phyloP scores from a whole-genome alignment of 2,113 vertebrate genomes.

The Tricholaema leucomelas region DNA sequence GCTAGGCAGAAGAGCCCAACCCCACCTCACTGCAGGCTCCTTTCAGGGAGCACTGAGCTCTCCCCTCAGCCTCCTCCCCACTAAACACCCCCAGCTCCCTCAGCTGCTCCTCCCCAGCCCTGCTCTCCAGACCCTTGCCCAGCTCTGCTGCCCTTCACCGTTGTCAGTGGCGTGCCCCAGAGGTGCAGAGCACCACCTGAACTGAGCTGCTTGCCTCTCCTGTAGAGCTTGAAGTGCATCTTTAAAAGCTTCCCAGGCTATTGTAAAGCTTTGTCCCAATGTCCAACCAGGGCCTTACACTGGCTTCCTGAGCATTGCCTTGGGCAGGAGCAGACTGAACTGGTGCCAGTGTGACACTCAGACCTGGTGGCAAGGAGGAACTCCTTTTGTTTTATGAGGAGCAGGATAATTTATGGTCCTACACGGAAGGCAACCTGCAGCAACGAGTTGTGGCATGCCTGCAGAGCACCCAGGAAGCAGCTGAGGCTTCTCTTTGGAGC shows the following conservation, averaged over 20 bases:
- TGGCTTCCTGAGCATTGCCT: not conserved
- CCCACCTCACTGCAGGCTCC: too few relatives aligned
- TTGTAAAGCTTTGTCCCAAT: not conserved
- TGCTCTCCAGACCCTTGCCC: too few relatives aligned
- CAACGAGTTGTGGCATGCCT: not conserved
- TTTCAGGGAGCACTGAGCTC: too few relatives aligned
- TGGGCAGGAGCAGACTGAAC: not conserved
- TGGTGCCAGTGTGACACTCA: not conserved
- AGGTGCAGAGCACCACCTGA: not conserved
- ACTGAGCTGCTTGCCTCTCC: not conserved
- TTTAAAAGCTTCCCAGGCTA: not conserved
- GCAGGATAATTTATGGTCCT: not conserved
- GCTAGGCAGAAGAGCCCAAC: too few relatives aligned
- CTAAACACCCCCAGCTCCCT: too few relatives aligned
- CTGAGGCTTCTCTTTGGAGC: not conserved
- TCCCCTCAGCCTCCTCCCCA: too few relatives aligned
- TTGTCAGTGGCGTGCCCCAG: not conserved
- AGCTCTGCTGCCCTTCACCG: too few relatives aligned
- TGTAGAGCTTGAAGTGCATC: not conserved
- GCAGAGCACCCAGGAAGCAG: conserved; percentile 25
- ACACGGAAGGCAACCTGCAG: not conserved
- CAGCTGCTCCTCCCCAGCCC: too few relatives aligned
- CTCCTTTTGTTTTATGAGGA: not conserved
- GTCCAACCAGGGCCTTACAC: not conserved
- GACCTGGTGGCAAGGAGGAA: not conserved